Percentiles rank a stretch among this genome's conserved stretches.
Evolutionary conservation across 2,797 vertebrate genomes (phyloP).

Genomic region (Sebastes matsubarae): DNA sequence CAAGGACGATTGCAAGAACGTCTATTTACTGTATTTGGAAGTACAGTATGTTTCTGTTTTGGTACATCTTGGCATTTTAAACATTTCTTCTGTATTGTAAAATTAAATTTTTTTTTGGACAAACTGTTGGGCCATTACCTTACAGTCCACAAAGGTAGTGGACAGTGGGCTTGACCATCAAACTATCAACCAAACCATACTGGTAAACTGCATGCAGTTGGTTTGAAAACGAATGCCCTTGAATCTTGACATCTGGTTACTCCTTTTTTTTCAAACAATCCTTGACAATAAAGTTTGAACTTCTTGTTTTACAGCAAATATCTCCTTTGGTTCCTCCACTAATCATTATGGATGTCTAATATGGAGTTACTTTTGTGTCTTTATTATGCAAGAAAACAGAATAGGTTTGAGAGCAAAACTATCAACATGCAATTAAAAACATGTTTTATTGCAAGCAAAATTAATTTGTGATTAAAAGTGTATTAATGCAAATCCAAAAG

Average conservation of each 20-base stretch:
- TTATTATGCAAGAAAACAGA: not conserved
- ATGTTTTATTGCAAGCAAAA: not conserved
- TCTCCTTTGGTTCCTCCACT: not conserved
- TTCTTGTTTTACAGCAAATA: slow-evolving; percentile 66
- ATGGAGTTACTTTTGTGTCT: not conserved
- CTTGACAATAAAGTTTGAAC: slow-evolving; percentile 74
- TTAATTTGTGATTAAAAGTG: no score
- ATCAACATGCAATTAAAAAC: not conserved
- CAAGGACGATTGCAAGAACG: slow-evolving; percentile 35
- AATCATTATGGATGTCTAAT: not conserved
- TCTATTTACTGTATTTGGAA: slow-evolving; percentile 48
- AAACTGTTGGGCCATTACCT: slow-evolving; percentile 23
- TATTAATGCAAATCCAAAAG: no score
- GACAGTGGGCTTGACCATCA: not conserved
- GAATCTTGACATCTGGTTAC: slow-evolving; percentile 34
- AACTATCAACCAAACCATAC: slow-evolving; percentile 37
- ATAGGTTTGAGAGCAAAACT: not conserved
- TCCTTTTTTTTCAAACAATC: slow-evolving; percentile 36
- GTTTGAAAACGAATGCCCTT: slow-evolving; percentile 62
- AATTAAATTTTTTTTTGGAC: slow-evolving; percentile 44
- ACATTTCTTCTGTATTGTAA: slow-evolving; percentile 50
- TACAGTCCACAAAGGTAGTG: slow-evolving; percentile 3
- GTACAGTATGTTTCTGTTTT: slow-evolving; percentile 51
- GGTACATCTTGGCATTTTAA: slow-evolving; percentile 55
- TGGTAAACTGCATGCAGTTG: slow-evolving; percentile 72